Base-by-base conservation (phyloP, 92 coral and sea anemone genomes). In the Metridium senile region DNA sequence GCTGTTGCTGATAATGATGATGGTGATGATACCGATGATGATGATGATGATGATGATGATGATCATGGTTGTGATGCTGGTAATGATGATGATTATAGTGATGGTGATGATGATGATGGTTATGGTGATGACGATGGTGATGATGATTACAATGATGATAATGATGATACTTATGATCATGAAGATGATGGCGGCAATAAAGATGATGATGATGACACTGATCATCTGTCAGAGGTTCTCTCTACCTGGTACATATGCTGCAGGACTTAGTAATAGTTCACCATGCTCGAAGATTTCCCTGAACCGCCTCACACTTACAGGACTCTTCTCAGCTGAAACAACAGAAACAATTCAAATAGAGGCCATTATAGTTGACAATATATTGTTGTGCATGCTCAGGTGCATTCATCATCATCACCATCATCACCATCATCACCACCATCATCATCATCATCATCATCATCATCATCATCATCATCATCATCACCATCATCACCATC, bases 211-310 rank as follows among this genome's bases (percentile, higher is more conserved):
- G 49, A 39, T 39, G 13, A n/a, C n/a, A n/a, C n/a, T n/a, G n/a
- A n/a, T n/a, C n/a, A n/a, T n/a, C n/a, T n/a, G n/a, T n/a, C n/a
- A n/a, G n/a, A n/a, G n/a, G n/a, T n/a, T 6, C 49, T 39, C 49
- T 13, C 6, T 79, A 79, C 84, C 76, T 13, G 17, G 18, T 6
- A 19, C 52, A 46, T 68, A 45, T 32, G 84, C 84, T 1, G 84
- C 84, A 17, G 84, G 76, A 57, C 84, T 79, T 9, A 79, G 68
- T 8, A 69, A 74, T 11, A 64, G 84, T 49, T 79, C 84, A 0
- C 84, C 84, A 61, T 79, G 84, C 22, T 79, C 84, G 33, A 79
- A 79, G 11, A 79, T 79, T 43, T 79, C 76, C 52, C 43, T 68
- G 26, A 69, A 79, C 18, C 76, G 75, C 6, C 84, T 58, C 20